Evolutionary conservation across 2,113 vertebrate genomes (phyloP).

Genomic region (Drymodes brunneopygia): DNA sequence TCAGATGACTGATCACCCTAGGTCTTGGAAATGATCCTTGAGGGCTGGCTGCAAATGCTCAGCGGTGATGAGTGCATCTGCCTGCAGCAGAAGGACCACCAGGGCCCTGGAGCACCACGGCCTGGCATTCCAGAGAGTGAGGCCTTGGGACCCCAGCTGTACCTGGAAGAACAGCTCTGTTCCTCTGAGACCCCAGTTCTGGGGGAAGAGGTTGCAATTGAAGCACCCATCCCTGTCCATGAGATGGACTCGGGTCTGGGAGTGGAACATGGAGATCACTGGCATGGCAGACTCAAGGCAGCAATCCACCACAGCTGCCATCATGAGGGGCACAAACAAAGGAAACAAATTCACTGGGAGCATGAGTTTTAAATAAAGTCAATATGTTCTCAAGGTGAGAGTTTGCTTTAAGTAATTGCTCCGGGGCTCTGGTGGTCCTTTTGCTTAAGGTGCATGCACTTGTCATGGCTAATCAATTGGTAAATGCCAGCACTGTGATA

Average conservation of each 20-base stretch:
- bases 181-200: background rate
- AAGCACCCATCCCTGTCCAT: background rate
- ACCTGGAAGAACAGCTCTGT: background rate
- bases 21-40: background rate
- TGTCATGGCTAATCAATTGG: background rate
- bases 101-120: rapidly evolving
- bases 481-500: background rate
- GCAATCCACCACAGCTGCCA: background rate
- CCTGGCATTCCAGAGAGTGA: background rate
- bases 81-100: background rate
- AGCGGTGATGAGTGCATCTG: rapidly evolving
- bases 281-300: rapidly evolving
- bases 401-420: background rate
- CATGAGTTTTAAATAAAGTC: background rate
- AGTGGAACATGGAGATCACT: rapidly evolving
- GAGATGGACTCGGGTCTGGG: rapidly evolving
- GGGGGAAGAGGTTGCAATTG: background rate
- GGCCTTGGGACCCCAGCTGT: background rate
- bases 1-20: background rate
- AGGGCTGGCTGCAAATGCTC: background rate
- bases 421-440: rapidly evolving
- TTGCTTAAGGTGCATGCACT: background rate
- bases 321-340: rapidly evolving
- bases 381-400: background rate
- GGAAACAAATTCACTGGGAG: background rate